Percentiles rank a stretch among this genome's conserved stretches.
Evolutionary conservation across 1,140 invertebrate genomes (phyloP).

Genomic region (Charaxes varanes): DNA sequence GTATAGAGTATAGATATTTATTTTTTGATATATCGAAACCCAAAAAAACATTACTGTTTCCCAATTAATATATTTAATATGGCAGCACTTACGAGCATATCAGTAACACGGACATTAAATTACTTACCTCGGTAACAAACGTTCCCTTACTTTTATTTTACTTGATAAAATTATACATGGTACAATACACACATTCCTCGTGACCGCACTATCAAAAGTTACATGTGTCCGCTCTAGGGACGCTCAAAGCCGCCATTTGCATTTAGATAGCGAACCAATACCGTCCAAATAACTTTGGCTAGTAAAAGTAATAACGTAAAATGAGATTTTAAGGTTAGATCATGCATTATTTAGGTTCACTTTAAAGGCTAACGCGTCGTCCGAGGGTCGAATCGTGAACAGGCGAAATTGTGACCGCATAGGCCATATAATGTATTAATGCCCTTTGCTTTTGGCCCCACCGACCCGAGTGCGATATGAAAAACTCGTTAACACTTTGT

Average conservation of each 20-base stretch:
- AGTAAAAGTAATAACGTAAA: constrained; percentile 28
- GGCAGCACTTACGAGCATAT: too few relatives aligned
- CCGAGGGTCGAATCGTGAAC: constrained; percentile 52
- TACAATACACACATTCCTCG: constrained; percentile 4
- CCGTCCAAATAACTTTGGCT: constrained; percentile 21
- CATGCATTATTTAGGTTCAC: constrained; percentile 61
- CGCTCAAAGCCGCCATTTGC: constrained; percentile 26
- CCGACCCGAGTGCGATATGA: constrained; percentile 32
- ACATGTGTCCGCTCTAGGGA: constrained; percentile 12
- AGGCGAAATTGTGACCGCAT: constrained; percentile 48
- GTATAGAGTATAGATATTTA: too few relatives aligned
- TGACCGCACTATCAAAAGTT: constrained; percentile 9
- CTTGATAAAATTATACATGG: too few relatives aligned
- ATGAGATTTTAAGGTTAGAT: constrained; percentile 37
- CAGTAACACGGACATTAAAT: too few relatives aligned
- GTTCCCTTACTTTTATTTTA: too few relatives aligned
- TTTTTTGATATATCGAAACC: too few relatives aligned
- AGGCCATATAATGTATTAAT: constrained; percentile 58
- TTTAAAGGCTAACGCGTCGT: constrained; percentile 54
- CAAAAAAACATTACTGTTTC: too few relatives aligned
- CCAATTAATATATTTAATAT: too few relatives aligned
- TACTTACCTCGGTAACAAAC: too few relatives aligned
- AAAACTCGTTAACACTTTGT: constrained; percentile 44
- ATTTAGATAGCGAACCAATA: constrained; percentile 31
- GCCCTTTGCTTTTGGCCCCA: constrained; percentile 29